A percentile compares a stretch with the other conserved stretches of the same genome.
Conservation (phyloP, 92 coral and sea anemone species). For the Umimayanthus kanabou region DNA sequence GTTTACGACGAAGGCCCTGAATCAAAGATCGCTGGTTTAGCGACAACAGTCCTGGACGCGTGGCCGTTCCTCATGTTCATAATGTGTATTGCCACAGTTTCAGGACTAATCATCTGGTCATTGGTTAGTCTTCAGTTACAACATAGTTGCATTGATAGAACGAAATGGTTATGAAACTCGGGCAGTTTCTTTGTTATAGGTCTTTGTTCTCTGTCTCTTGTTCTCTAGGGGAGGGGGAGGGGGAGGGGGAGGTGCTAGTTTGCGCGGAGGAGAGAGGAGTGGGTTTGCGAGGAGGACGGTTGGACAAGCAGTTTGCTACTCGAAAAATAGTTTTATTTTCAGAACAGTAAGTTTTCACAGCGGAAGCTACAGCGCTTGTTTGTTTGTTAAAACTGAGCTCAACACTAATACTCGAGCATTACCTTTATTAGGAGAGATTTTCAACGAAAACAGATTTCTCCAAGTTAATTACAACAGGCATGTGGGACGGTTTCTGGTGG, state of each 20-base stretch:
- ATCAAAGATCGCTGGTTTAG: conserved; percentile 33
- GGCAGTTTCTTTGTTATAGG: background rate
- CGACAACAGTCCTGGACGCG: conserved; percentile 36
- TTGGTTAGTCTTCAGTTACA: conserved; percentile 2
- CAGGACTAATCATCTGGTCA: conserved; percentile 26
- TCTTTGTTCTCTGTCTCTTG: too few relatives aligned
- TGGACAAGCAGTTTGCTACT: too few relatives aligned
- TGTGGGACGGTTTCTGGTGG: conserved; percentile 42
- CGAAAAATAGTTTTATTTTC: too few relatives aligned
- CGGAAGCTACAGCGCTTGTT: background rate
- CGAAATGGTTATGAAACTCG: background rate
- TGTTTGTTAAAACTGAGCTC: background rate
- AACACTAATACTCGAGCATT: background rate
- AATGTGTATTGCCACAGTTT: conserved; percentile 22
- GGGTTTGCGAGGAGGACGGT: too few relatives aligned
- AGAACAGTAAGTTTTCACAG: background rate
- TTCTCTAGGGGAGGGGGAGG: too few relatives aligned
- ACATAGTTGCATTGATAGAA: background rate
- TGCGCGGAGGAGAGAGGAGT: too few relatives aligned
- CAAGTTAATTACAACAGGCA: conserved; percentile 27
- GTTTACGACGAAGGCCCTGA: conserved; percentile 25
- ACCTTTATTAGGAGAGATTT: background rate
- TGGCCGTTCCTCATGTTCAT: conserved; percentile 44
- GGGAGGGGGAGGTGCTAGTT: too few relatives aligned
- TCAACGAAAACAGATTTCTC: conserved; percentile 18